Evolutionary conservation across 2,888 invertebrate species (phyloP).

Genomic region (Campoplex nolae): DNA sequence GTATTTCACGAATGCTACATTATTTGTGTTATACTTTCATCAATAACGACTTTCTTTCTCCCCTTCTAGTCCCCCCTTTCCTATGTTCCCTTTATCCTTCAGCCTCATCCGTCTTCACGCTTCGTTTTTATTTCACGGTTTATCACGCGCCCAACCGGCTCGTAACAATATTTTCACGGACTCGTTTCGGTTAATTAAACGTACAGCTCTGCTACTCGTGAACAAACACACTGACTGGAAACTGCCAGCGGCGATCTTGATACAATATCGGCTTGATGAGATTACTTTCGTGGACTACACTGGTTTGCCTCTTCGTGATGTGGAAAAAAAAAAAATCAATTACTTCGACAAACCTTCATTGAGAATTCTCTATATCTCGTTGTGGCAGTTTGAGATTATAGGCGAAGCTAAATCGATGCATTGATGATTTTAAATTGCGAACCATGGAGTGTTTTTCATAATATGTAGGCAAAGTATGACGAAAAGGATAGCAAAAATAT

Average conservation of each 20-base stretch:
- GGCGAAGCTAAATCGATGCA: neutral
- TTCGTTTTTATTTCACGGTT: conserved; percentile 46
- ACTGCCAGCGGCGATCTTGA: neutral
- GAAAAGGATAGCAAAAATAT: neutral
- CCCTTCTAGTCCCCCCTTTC: neutral
- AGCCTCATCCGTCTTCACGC: neutral
- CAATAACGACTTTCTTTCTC: conserved; percentile 53
- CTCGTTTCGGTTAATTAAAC: conserved; percentile 55
- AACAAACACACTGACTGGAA: conserved; percentile 11
- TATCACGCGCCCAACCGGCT: conserved; percentile 27
- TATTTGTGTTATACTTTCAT: conserved; percentile 64
- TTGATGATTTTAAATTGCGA: neutral
- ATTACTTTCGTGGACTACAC: conserved; percentile 1
- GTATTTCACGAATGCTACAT: conserved; percentile 63
- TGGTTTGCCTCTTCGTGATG: neutral
- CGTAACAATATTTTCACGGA: conserved; percentile 57
- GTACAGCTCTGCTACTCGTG: conserved; percentile 12
- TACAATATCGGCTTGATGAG: conserved; percentile 42
- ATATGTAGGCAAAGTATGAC: neutral
- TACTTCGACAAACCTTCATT: neutral
- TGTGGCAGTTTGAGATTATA: neutral
- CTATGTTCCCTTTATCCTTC: neutral
- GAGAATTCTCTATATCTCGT: neutral
- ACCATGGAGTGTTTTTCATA: neutral
- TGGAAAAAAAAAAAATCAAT: neutral